Evolutionary conservation across 1,140 invertebrate species (phyloP).

Genomic region (Pachypeltis micranthus): DNA sequence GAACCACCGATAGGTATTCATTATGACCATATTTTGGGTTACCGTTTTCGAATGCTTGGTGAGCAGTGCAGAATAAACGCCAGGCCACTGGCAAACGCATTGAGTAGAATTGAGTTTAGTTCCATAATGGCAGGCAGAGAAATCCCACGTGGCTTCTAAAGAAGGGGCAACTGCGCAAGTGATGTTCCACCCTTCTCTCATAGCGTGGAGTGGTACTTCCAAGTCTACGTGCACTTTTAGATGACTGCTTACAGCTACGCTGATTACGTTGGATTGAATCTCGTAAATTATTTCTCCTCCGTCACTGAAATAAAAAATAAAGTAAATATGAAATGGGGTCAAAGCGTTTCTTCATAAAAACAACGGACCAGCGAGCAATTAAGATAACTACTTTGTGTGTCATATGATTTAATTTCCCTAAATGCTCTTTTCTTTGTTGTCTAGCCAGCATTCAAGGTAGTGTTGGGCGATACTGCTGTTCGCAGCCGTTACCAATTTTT

Average conservation of each 20-base stretch:
- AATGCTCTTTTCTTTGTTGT: too few relatives aligned
- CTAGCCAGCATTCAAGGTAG: too few relatives aligned
- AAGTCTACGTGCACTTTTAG: conserved; percentile 15
- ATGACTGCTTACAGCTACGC: conserved; percentile 14
- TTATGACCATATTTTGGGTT: too few relatives aligned
- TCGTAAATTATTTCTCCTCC: conserved; percentile 51
- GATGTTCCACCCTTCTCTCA: conserved; percentile 20
- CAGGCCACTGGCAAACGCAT: conserved; percentile 21
- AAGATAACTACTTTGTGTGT: too few relatives aligned
- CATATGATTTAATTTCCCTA: too few relatives aligned
- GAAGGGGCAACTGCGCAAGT: conserved; percentile 13
- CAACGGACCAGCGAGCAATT: too few relatives aligned
- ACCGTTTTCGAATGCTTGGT: conserved; percentile 15
- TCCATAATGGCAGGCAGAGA: conserved; percentile 14
- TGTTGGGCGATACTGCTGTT: too few relatives aligned
- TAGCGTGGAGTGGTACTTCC: neutral
- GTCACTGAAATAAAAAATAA: conserved; percentile 16
- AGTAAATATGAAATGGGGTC: too few relatives aligned
- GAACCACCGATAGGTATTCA: too few relatives aligned
- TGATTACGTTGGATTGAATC: conserved; percentile 41
- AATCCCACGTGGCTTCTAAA: conserved; percentile 18
- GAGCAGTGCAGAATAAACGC: conserved; percentile 19
- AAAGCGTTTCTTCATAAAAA: too few relatives aligned
- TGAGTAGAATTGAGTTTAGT: conserved; percentile 9
- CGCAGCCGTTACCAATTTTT: too few relatives aligned